Conservation (phyloP, 2,113 vertebrate species). For the Menura novaehollandiae region DNA sequence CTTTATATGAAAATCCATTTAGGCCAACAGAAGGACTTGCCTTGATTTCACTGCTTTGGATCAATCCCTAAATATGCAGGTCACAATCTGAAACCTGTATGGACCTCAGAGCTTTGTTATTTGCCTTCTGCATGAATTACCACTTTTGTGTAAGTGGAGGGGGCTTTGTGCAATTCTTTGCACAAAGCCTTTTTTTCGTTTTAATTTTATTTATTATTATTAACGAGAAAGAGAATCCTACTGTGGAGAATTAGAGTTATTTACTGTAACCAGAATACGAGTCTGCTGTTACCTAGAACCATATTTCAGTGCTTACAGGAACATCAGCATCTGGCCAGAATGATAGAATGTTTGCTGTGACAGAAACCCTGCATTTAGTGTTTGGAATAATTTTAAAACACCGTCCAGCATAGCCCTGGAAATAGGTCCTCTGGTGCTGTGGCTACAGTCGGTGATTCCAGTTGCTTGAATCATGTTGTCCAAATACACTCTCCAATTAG, state of each 20-base stretch:
- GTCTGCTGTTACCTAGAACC: neutral
- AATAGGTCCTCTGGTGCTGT: neutral
- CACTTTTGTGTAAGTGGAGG: neutral
- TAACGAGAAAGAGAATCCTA: neutral
- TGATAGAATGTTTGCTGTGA: neutral
- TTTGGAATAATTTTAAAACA: neutral
- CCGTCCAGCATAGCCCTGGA: neutral
- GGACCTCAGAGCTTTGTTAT: neutral
- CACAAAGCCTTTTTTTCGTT: neutral
- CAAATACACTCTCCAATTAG: neutral
- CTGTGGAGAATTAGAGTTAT: neutral
- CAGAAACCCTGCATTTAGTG: neutral
- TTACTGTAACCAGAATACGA: neutral
- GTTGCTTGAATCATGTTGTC: neutral
- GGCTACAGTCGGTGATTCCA: neutral
- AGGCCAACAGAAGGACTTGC: neutral
- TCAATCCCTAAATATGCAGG: neutral
- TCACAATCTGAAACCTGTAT: neutral
- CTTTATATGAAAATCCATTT: constrained; percentile 5
- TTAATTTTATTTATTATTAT: neutral
- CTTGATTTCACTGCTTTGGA: constrained; percentile 7
- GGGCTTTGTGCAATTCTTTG: neutral
- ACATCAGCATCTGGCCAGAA: neutral
- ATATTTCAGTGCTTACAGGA: neutral
- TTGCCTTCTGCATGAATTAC: neutral